These are phyloP conservation scores for Caenorhabditis becei DNA, from an alignment of 2,888 invertebrate genomes.

Conservation along the genomic window DNA sequence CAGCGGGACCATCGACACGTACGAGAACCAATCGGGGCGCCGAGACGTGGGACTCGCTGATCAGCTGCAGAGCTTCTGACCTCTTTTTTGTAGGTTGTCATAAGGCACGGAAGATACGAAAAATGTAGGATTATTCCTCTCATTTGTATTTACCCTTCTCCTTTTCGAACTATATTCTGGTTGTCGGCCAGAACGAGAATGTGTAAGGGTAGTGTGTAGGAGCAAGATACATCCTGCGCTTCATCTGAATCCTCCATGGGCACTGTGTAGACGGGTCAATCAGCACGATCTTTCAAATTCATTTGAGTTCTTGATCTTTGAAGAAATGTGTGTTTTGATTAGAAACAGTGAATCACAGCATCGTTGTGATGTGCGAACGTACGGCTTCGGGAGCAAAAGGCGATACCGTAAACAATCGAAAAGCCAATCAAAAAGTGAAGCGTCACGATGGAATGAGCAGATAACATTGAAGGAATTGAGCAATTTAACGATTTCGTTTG, in stretches of 20 bases:
- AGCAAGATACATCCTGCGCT: no score
- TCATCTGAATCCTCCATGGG: no score
- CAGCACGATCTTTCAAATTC: no score
- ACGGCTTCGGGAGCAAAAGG: neutral
- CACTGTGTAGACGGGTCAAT: no score
- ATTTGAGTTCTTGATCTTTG: neutral
- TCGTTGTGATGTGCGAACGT: neutral
- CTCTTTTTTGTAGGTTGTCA: no score
- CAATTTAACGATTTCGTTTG: constrained; percentile 6
- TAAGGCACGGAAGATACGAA: no score
- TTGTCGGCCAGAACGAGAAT: no score
- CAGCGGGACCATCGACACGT: constrained; percentile 5
- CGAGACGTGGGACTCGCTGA: neutral
- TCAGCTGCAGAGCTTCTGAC: neutral
- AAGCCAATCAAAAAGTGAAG: neutral
- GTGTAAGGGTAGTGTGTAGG: no score
- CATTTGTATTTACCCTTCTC: no score
- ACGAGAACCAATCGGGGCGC: neutral
- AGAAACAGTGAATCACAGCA: constrained; percentile 1
- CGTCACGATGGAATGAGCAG: neutral
- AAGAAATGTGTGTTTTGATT: neutral
- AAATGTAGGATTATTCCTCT: no score
- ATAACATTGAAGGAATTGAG: neutral
- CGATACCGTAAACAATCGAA: constrained; percentile 10
- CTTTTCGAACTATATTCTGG: no score